Percentiles rank a stretch among this genome's conserved stretches.
phyloP scores from a whole-genome alignment of 2,113 vertebrate genomes.

The Hypocryptadius cinnamomeus region DNA sequence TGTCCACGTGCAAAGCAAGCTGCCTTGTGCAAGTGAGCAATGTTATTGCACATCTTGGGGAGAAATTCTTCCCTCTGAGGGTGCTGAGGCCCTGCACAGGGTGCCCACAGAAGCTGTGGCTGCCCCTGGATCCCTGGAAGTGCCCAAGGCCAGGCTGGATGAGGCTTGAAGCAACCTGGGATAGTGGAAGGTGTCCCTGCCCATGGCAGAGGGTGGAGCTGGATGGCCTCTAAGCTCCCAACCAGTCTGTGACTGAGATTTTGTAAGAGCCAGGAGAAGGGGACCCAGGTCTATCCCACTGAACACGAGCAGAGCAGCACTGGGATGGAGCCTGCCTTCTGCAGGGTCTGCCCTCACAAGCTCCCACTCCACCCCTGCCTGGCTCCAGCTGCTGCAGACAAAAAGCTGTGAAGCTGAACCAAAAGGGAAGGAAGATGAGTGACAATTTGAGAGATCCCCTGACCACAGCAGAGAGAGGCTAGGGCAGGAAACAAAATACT shows the following conservation, averaged over 20 bases:
- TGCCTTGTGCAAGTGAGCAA: not conserved
- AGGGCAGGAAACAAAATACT: not conserved
- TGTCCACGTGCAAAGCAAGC: not conserved
- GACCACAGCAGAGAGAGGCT: not conserved
- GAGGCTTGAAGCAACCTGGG: accelerated
- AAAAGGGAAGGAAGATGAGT: not conserved
- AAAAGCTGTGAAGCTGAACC: not conserved
- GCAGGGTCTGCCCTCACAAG: not conserved
- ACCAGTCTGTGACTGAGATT: not conserved
- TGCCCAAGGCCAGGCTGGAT: not conserved
- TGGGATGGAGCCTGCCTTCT: not conserved
- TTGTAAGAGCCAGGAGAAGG: not conserved
- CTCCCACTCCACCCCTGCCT: not conserved
- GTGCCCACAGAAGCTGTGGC: not conserved
- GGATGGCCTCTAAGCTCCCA: not conserved
- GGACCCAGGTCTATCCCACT: not conserved
- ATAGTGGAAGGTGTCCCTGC: not conserved
- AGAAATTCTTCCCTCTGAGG: not conserved
- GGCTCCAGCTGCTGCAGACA: not conserved
- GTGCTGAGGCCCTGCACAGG: not conserved
- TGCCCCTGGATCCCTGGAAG: not conserved
- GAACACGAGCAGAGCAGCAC: not conserved
- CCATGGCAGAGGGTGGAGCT: not conserved
- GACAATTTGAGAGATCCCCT: not conserved
- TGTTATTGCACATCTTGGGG: not conserved